These are phyloP conservation scores for Apostichopus californicus DNA, from an alignment of 35 echinoderm and acorn worm genomes.

Conservation along the genomic window DNA sequence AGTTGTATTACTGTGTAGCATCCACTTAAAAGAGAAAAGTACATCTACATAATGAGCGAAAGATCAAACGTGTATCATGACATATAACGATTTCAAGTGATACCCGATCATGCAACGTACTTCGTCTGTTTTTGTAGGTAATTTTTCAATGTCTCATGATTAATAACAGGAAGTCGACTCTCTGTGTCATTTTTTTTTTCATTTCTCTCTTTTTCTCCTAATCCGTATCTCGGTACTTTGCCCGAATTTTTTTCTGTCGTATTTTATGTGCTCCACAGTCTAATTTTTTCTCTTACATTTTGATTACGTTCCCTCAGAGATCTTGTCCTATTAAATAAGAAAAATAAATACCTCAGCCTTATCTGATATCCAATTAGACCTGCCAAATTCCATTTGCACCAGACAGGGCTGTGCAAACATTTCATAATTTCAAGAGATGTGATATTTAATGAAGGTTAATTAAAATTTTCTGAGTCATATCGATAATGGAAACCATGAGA, in stretches of 20 bases:
- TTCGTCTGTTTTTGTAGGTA: neutral
- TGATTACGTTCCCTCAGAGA: constrained; percentile 56
- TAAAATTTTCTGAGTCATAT: constrained; percentile 64
- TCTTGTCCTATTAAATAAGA: constrained; percentile 60
- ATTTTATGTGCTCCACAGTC: constrained; percentile 9
- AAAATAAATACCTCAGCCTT: constrained; percentile 61
- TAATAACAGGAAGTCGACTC: neutral
- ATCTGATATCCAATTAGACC: constrained; percentile 62
- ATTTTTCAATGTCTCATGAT: neutral
- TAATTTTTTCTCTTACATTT: constrained; percentile 32
- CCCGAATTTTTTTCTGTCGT: constrained; percentile 31
- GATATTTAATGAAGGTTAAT: constrained; percentile 65
- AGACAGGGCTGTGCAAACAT: constrained; percentile 59
- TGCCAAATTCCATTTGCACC: constrained; percentile 61
- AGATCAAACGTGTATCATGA: neutral
- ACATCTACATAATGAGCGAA: neutral
- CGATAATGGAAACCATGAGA: constrained; percentile 57
- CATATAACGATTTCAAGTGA: neutral
- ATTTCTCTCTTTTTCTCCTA: neutral
- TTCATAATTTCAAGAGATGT: constrained; percentile 64
- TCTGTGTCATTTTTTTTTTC: neutral
- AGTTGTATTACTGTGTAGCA: neutral
- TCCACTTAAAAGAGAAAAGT: neutral
- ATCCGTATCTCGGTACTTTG: neutral
- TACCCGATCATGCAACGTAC: neutral